These are phyloP conservation scores for Hyles lineata DNA, from an alignment of 2,888 invertebrate genomes.

Conservation along the genomic window DNA sequence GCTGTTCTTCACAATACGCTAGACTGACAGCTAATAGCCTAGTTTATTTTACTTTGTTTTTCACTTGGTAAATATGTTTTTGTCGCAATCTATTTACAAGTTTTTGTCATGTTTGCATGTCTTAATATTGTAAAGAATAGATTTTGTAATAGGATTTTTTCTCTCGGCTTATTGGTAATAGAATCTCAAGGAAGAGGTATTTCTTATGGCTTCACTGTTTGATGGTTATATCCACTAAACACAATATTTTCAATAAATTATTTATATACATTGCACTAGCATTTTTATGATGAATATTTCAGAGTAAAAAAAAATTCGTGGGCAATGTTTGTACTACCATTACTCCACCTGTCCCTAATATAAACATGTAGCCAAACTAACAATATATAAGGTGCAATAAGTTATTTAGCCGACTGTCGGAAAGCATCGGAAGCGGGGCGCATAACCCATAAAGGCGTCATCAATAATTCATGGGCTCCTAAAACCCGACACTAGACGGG, in stretches of 20 bases:
- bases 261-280: too few relatives aligned
- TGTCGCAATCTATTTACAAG: neutral
- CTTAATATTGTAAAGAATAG: neutral
- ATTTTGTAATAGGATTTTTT: neutral
- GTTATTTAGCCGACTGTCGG: conserved; percentile 26
- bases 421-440: conserved; percentile 21
- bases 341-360: neutral
- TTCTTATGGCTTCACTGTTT: too few relatives aligned
- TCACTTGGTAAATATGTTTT: neutral
- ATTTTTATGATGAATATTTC: too few relatives aligned
- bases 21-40: neutral
- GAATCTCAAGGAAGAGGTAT: too few relatives aligned
- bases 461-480: conserved; percentile 64
- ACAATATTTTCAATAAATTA: too few relatives aligned
- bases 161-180: too few relatives aligned
- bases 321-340: neutral
- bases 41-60: neutral
- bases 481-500: conserved; percentile 57
- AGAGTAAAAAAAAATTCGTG: too few relatives aligned
- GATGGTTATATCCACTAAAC: too few relatives aligned
- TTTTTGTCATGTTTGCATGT: neutral
- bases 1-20: neutral
- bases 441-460: conserved; percentile 44
- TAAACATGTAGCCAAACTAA: neutral
- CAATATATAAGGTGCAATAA: conserved; percentile 23